Evolutionary conservation across 2,113 vertebrate species (phyloP).

Genomic region (Rattus rattus): DNA sequence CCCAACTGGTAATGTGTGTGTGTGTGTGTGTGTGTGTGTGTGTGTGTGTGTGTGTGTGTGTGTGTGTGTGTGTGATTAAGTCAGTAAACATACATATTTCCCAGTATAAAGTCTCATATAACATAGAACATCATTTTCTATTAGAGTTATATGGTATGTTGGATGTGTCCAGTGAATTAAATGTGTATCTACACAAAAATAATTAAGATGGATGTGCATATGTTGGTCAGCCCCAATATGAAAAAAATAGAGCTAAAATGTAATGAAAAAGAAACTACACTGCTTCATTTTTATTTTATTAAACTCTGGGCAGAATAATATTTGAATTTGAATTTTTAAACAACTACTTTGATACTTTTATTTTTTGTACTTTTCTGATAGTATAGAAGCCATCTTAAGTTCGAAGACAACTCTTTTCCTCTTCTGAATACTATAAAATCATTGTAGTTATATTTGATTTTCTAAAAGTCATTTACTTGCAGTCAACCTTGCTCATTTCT

Average conservation of each 20-base stretch:
- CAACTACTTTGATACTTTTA: neutral
- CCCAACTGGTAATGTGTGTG: neutral
- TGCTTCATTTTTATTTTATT: neutral
- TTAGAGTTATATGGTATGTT: neutral
- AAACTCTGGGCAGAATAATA: neutral
- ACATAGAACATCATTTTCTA: neutral
- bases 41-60: neutral
- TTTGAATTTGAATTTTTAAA: neutral
- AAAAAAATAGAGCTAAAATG: slow-evolving; percentile 18
- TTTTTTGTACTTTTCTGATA: slow-evolving; percentile 5
- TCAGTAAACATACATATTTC: neutral
- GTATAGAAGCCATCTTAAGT: neutral
- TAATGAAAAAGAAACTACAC: neutral
- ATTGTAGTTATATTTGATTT: neutral
- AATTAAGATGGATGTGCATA: neutral
- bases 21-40: neutral
- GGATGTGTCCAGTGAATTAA: neutral
- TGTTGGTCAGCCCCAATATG: neutral
- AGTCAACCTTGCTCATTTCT: slow-evolving; percentile 22
- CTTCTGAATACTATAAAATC: neutral
- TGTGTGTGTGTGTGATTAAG: neutral
- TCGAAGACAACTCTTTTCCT: neutral
- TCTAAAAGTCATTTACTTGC: neutral
- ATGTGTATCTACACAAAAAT: neutral
- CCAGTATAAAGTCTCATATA: neutral